A percentile compares a stretch with the other conserved stretches of the same genome.
phyloP scores from a whole-genome alignment of 1,140 invertebrate species.

The Psix sp. region DNA sequence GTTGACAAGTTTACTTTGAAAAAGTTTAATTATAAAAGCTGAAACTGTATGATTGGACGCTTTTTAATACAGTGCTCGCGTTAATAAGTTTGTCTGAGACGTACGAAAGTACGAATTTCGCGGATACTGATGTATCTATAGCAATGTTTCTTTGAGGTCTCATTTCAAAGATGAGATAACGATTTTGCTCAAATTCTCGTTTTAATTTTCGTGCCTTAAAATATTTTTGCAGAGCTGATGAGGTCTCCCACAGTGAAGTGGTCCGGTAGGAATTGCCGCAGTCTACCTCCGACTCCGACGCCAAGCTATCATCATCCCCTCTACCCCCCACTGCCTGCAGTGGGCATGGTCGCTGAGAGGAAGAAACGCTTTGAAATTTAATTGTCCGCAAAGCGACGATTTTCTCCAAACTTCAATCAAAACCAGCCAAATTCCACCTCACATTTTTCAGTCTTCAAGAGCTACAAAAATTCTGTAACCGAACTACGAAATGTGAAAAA shows the following conservation, averaged over 20 bases:
- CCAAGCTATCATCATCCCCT: constrained; percentile 72
- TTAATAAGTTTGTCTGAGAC: no score
- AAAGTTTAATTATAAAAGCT: no score
- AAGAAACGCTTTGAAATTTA: constrained; percentile 82
- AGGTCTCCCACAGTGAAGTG: constrained; percentile 74
- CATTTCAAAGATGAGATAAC: constrained; percentile 7
- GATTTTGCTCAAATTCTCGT: constrained; percentile 26
- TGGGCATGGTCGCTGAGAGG: constrained; percentile 82
- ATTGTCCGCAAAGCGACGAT: constrained; percentile 51
- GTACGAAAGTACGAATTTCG: no score
- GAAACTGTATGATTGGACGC: no score
- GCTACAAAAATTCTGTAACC: constrained; percentile 14
- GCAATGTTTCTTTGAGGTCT: not conserved
- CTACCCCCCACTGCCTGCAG: constrained; percentile 77
- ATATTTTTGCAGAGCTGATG: constrained; percentile 75
- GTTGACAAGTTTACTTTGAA: no score
- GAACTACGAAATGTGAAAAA: not conserved
- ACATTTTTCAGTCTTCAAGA: constrained; percentile 7
- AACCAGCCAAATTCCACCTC: constrained; percentile 5
- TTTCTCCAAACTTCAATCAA: constrained; percentile 24
- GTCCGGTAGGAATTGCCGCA: constrained; percentile 74
- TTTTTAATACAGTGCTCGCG: no score
- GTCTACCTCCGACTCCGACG: constrained; percentile 73
- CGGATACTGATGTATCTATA: no score
- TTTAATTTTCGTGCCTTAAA: constrained; percentile 51